Base-by-base conservation (phyloP, 1,140 invertebrate genomes). In the Schlechtendalia chinensis region DNA sequence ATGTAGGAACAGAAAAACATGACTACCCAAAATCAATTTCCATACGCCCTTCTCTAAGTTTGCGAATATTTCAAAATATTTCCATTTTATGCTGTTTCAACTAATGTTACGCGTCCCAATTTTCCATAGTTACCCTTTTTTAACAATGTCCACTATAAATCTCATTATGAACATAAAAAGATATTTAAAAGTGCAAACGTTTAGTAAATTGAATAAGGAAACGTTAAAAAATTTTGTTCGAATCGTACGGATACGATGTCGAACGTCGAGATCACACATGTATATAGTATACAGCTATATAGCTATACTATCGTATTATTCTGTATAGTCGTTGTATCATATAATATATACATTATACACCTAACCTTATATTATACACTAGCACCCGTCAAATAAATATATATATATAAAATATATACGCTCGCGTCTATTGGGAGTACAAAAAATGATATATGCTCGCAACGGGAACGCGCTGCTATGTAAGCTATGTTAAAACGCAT, bases 391-490 rank as follows among this genome's bases (percentile, higher is more conserved):
- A 63, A 8, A 32, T 32, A 58, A 22, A 14, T 63, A 63, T 17
- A 29, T 10, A 27, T 59, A 58, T 58, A 56, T 24, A 29, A 10
- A 17, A 32, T 63, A 72, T 22, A 54, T 17, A n/a, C 16, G 39
- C 65, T 47, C 14, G 14, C 5, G 39, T 50, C 22, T 47, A n/a
- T 47, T n/a, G 39, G 22, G 22, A 69, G 39, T 47, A 65, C 12
- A 39, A 69, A 69, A 47, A 69, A 69, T 69, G 39, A 69, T 50
- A 69, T 69, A 69, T 24, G 14, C n/a, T 24, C 39, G 22, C 17
- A 27, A 39, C 22, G 39, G 39, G 12, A 45, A 65, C 29, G 24
- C 58, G 24, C 19, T 10, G n/a, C 32, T 69, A 27, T 61, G 27
- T 63, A 63, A 14, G 8, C 39, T 50, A 50, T 19, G n/a, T 69